Evolutionary conservation across 2,797 vertebrate genomes (phyloP).

Genomic region (Rhadinocentrus ornatus): DNA sequence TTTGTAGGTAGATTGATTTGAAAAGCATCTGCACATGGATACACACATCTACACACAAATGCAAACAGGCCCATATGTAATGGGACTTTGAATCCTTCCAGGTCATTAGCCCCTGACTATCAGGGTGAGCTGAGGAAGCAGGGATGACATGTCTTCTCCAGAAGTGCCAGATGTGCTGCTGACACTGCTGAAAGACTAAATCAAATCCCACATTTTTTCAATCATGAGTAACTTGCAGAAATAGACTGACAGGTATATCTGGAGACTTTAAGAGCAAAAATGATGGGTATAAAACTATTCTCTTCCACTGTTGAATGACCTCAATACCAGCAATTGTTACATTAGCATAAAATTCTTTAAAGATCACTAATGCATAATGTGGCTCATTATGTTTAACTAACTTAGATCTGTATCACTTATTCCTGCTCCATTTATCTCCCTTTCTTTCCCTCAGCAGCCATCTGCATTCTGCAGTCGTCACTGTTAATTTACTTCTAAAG

Average conservation of each 20-base stretch:
- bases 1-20: background rate
- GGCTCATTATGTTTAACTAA: background rate
- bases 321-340: background rate
- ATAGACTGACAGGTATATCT: background rate
- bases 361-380: background rate
- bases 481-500: conserved; percentile 25
- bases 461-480: conserved; percentile 11
- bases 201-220: conserved; percentile 2
- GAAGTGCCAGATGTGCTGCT: conserved; percentile 69
- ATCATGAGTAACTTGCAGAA: too few species aligned
- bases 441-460: background rate
- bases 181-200: conserved; percentile 48
- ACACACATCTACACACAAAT: conserved; percentile 6
- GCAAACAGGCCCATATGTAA: conserved; percentile 56
- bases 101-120: conserved; percentile 75
- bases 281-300: background rate
- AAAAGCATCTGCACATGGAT: background rate
- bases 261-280: background rate
- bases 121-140: conserved; percentile 60
- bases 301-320: background rate
- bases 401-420: conserved; percentile 2
- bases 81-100: conserved; percentile 66
- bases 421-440: background rate
- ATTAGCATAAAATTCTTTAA: conserved; percentile 2
- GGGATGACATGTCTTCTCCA: conserved; percentile 55